These are phyloP conservation scores for Coelogynopora nodosa DNA, from an alignment of 2,888 invertebrate genomes.

Conservation along the genomic window DNA sequence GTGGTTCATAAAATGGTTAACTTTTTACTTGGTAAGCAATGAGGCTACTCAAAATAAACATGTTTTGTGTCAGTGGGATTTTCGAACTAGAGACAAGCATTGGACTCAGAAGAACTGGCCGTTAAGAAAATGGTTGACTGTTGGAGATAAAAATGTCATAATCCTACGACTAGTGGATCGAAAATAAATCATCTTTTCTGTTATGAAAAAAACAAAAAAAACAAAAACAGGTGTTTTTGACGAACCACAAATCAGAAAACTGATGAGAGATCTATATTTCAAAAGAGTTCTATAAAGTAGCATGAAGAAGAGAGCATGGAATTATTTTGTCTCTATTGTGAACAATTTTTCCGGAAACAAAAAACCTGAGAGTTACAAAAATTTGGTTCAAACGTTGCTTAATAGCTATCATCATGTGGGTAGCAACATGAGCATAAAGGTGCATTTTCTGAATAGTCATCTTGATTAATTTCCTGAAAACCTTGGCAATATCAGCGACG, in stretches of 20 bases:
- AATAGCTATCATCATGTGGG: constrained; percentile 47
- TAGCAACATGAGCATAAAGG: no score
- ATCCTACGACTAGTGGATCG: no score
- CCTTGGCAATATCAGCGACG: constrained; percentile 55
- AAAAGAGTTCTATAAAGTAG: constrained; percentile 36
- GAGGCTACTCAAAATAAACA: constrained; percentile 8
- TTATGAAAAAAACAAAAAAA: no score
- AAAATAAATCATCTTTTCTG: constrained; percentile 34
- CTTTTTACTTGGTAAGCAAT: constrained; percentile 25
- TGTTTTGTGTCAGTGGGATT: constrained; percentile 37
- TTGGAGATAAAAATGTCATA: not conserved
- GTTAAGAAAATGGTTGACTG: not conserved
- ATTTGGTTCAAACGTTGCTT: no score
- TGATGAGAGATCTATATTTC: constrained; percentile 45
- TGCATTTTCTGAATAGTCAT: no score
- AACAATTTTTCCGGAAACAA: no score
- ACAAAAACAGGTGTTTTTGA: constrained; percentile 48
- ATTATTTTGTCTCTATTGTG: no score
- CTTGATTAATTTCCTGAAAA: no score
- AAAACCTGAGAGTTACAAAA: no score
- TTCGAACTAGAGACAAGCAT: not conserved
- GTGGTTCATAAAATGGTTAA: constrained; percentile 23
- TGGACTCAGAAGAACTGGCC: constrained; percentile 34
- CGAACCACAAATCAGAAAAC: constrained; percentile 42
- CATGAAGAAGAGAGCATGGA: constrained; percentile 47